Conservation (phyloP, 2,113 vertebrate genomes). For the Mus musculus region DNA sequence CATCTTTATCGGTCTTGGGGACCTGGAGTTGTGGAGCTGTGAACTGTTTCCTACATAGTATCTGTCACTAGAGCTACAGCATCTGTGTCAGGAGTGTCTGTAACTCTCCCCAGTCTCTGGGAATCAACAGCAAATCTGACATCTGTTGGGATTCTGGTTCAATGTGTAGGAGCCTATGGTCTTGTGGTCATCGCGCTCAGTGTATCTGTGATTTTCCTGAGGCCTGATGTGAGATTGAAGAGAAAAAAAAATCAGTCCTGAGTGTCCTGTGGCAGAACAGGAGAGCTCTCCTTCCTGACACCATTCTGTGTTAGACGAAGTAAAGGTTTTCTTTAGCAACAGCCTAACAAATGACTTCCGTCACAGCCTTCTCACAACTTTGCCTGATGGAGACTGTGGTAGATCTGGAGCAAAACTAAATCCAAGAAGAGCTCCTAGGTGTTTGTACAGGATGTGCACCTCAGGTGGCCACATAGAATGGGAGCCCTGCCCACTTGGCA, state of each 20-base stretch:
- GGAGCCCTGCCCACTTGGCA: background rate
- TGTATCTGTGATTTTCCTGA: constrained; percentile 59
- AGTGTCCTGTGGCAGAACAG: constrained; percentile 41
- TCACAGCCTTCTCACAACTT: background rate
- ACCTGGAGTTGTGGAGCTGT: constrained; percentile 52
- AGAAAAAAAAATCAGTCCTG: background rate
- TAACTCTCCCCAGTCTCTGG: constrained; percentile 55
- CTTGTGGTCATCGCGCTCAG: constrained; percentile 45
- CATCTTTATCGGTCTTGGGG: constrained; percentile 64
- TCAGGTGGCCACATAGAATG: background rate
- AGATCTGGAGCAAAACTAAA: background rate
- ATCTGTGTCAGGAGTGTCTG: background rate
- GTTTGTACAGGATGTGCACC: background rate
- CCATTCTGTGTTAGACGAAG: background rate
- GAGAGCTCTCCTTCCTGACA: constrained; percentile 34
- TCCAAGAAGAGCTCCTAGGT: background rate
- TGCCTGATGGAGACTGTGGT: background rate
- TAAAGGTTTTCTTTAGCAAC: background rate
- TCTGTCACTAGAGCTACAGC: too few species aligned
- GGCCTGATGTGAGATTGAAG: constrained; percentile 30
- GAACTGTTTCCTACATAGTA: constrained; percentile 64
- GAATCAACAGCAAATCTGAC: constrained; percentile 48
- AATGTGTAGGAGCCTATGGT: constrained; percentile 63
- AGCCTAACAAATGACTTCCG: background rate
- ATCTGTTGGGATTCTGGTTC: constrained; percentile 56